These are phyloP conservation scores for Rhaphigaster nebulosa DNA, from an alignment of 2,888 invertebrate species.

Conservation along the genomic window DNA sequence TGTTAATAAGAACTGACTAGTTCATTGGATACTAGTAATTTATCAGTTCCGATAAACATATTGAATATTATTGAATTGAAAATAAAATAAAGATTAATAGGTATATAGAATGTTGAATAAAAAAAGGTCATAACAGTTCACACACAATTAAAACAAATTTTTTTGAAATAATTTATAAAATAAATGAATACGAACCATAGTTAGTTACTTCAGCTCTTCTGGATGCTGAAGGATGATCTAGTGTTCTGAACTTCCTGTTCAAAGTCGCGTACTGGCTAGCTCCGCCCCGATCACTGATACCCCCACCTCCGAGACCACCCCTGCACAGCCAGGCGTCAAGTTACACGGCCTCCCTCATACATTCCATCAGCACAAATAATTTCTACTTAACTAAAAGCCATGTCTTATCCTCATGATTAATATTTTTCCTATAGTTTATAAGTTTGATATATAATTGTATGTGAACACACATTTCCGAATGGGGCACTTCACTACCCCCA, in stretches of 20 bases:
- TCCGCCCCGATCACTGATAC: slow-evolving; percentile 66
- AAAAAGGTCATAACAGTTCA: too few relatives aligned
- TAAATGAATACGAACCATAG: slow-evolving; percentile 43
- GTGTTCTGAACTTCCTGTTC: slow-evolving; percentile 67
- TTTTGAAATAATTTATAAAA: background rate
- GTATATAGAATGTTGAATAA: too few relatives aligned
- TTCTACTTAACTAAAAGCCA: background rate
- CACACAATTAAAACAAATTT: background rate
- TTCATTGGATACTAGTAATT: too few relatives aligned
- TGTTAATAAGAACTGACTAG: too few relatives aligned
- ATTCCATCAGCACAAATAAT: slow-evolving; percentile 25
- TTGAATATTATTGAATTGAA: too few relatives aligned
- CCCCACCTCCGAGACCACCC: slow-evolving; percentile 64
- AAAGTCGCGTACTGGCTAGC: slow-evolving; percentile 67
- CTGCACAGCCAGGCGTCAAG: slow-evolving; percentile 59
- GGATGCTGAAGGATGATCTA: slow-evolving; percentile 66
- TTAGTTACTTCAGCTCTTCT: slow-evolving; percentile 60
- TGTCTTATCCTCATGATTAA: background rate
- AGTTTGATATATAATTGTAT: background rate
- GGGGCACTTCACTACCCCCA: background rate
- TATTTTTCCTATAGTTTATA: background rate
- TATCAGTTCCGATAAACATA: too few relatives aligned
- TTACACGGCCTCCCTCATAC: slow-evolving; percentile 53
- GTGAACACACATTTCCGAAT: background rate
- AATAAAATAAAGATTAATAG: too few relatives aligned